Evolutionary conservation across 2,888 invertebrate genomes (phyloP), one percentile per base, ranked within the genome.

Genomic region (Drosophila percnosoma): DNA sequence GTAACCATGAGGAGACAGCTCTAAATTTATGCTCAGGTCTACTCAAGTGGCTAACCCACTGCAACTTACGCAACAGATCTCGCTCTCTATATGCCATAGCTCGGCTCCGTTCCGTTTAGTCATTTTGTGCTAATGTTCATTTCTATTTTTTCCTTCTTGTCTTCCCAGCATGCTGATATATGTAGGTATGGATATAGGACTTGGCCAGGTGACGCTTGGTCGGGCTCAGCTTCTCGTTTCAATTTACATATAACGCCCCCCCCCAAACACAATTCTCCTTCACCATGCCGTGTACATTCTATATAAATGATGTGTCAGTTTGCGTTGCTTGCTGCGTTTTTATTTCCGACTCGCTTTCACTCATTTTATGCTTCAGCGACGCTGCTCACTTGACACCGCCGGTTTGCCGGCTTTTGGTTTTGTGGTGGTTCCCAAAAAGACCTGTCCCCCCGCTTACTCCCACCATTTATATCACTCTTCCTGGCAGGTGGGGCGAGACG

Each of bases 231-330:
- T 71, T 69, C 75, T 80, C 80, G 87, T 84, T 89, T 89, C 88
- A 90, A 91, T 90, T 91, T 91, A 83, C 90, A 90, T 91, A 85
- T 48, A 68, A 67, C 74, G 75, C 58, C 52, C 57, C 57, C 15
- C 21, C 7, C 29, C 29, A 7, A 1, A 18, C 10, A 13, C 21
- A 29, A 24, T 2, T 8, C 2, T 5, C 5, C 2, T 13, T 15
- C 10, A 2, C 13, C 31, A 24, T 36, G 4, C 31, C 15, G 2
- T 10, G 45, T 15, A 49, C 45, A 18, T 55, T 49, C 69, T 51
- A 83, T 86, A 88, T 90, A 90, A 91, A 91, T 90, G 90, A 89
- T 83, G 90, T 90, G 91, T 88, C 90, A 82, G 85, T 77, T 90
- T 86, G 89, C 68, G 87, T 89, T 89, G 85, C 87, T 78, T 68